Base-by-base conservation (phyloP, 2,113 vertebrate species). In the Micronycteris hirsuta region DNA sequence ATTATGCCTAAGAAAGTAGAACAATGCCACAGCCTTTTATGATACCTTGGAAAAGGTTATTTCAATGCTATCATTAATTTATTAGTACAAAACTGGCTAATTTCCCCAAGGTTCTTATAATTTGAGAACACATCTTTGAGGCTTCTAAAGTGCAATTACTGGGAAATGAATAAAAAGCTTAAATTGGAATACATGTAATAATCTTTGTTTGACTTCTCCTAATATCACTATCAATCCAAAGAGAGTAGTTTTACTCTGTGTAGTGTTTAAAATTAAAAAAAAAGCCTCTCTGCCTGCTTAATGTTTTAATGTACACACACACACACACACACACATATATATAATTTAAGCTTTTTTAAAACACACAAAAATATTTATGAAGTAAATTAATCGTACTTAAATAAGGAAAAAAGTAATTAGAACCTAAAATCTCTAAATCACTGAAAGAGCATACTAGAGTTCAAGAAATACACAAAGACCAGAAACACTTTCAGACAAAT, bases 31-130 rank as follows among this genome's bases (percentile, higher is more conserved):
- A 71, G 1, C 7, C 52, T 89, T 95, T 93, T 95, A 41, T 24
- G 73, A 96, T 90, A 89, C 78, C 38, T 90, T 88, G 36, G 61
- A 13, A 97, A 97, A 97, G 77, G 41, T 92, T 85, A 94, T 94
- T 97, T 96, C 94, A 97, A 93, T 58, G 77, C 45, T 89, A 90
- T 94, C 89, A 96, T 91, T 97, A 96, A 96, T 97, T 96, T 98
- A 97, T 97, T 96, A 95, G 80, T 97, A 80, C 38, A 97, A 97
- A 96, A 56, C 10, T 86, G 3, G 58, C n/a, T 95, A 78, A 97
- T 97, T 96, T 94, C 76, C 82, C 84, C 74, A 76, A 97, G 97
- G 97, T 96, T 96, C 71, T 80, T 89, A 24, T 88, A 63, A 49
- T 96, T 95, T 95, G 41, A 89, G 49, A 82, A 56, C 36, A 95